Conservation (phyloP, 2,113 vertebrate genomes). For the Melanerpes formicivorus region DNA sequence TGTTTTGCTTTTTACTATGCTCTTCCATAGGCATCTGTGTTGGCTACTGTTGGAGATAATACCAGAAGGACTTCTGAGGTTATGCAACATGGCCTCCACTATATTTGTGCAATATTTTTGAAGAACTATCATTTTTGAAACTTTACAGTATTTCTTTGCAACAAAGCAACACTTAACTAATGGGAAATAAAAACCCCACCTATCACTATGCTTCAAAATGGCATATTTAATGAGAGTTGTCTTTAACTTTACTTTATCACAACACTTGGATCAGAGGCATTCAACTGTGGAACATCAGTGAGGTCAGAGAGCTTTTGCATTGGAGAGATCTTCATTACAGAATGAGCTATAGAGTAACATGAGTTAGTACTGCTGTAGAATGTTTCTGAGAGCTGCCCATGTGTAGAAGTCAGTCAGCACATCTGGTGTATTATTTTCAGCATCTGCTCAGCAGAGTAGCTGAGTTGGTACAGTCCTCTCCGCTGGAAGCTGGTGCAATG, state of each 20-base stretch:
- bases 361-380: background rate
- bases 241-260: background rate
- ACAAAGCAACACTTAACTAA: background rate
- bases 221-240: background rate
- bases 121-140: background rate
- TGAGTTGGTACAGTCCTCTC: background rate
- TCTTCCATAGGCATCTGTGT: background rate
- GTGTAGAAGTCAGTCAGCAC: background rate
- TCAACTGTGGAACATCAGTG: background rate
- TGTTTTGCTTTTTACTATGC: background rate
- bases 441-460: background rate
- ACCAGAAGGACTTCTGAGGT: background rate
- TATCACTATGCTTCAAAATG: background rate
- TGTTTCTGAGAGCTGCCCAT: background rate
- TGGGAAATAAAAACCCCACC: background rate
- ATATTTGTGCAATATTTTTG: background rate
- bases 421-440: background rate
- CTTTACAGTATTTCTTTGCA: background rate
- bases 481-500: background rate
- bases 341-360: background rate
- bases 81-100: background rate
- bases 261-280: background rate
- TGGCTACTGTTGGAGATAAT: too few species aligned
- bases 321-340: background rate
- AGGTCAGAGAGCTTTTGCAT: background rate